Evolutionary conservation across 2,113 vertebrate species (phyloP).

Genomic region (Beaufortia kweichowensis): DNA sequence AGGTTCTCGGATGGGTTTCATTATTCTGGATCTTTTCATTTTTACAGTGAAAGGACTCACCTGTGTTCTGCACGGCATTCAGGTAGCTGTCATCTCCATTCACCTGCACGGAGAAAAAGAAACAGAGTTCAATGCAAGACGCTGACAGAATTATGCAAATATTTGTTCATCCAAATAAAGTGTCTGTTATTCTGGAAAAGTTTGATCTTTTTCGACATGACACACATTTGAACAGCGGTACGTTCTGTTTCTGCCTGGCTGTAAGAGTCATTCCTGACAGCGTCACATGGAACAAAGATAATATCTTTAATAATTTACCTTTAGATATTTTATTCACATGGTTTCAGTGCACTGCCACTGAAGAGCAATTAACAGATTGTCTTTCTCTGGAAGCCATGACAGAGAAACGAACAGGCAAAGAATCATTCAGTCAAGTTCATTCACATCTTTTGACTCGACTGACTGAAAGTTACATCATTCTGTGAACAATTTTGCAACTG

Average conservation of each 20-base stretch:
- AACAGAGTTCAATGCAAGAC: constrained; percentile 16
- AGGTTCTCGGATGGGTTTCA: background rate
- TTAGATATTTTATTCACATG: constrained; percentile 14
- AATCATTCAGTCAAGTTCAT: too few relatives aligned
- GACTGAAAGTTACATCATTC: background rate
- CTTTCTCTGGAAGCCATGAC: background rate
- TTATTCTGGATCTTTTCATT: background rate
- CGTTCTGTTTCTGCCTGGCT: constrained; percentile 38
- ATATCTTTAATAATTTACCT: constrained; percentile 39
- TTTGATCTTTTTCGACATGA: constrained; percentile 47
- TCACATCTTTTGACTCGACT: too few relatives aligned
- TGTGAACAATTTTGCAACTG: background rate
- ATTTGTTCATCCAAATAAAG: constrained; percentile 41
- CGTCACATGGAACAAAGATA: constrained; percentile 36
- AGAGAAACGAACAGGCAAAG: background rate
- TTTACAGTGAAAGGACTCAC: constrained; percentile 58
- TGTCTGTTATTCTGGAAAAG: constrained; percentile 42
- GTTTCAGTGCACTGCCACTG: constrained; percentile 6
- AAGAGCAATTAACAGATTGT: background rate
- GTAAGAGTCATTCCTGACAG: constrained; percentile 22
- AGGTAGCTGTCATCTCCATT: constrained; percentile 77
- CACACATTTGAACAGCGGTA: constrained; percentile 45
- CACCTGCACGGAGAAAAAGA: constrained; percentile 63
- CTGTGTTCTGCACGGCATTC: constrained; percentile 78
- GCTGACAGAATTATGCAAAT: constrained; percentile 42